A percentile compares a stretch with the other conserved stretches of the same genome.
These are phyloP conservation scores for Acanthisitta chloris DNA, from an alignment of 2,113 vertebrate genomes.

Conservation along the genomic window DNA sequence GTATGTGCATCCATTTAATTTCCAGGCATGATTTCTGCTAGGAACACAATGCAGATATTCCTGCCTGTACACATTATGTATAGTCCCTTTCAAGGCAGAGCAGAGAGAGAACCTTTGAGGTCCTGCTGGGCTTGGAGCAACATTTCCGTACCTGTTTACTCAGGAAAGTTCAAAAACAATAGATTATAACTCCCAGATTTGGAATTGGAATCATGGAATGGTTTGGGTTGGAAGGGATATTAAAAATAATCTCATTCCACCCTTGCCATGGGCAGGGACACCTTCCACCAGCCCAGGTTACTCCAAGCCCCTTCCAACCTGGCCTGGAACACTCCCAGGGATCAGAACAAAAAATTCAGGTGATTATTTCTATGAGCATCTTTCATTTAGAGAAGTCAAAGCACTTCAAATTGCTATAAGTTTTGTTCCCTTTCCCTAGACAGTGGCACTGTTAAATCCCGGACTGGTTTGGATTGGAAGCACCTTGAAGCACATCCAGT, in stretches of 20 bases:
- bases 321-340: background rate
- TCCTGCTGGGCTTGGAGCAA: background rate
- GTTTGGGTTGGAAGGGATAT: background rate
- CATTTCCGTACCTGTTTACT: background rate
- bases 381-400: too few species aligned
- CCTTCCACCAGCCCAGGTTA: background rate
- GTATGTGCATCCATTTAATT: background rate
- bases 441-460: too few species aligned
- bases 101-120: background rate
- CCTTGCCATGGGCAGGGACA: background rate
- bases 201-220: background rate
- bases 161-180: background rate
- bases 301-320: background rate
- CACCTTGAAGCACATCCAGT: too few species aligned
- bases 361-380: too few species aligned
- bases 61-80: background rate
- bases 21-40: background rate
- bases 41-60: background rate
- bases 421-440: too few species aligned
- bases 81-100: background rate
- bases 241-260: accelerated
- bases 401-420: too few species aligned
- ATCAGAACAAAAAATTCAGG: too few species aligned
- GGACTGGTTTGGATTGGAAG: too few species aligned
- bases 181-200: background rate